Percentiles rank a stretch among this genome's conserved stretches.
These are phyloP conservation scores for Anguilla obscura DNA, from an alignment of 2,797 vertebrate genomes.

Conservation along the genomic window DNA sequence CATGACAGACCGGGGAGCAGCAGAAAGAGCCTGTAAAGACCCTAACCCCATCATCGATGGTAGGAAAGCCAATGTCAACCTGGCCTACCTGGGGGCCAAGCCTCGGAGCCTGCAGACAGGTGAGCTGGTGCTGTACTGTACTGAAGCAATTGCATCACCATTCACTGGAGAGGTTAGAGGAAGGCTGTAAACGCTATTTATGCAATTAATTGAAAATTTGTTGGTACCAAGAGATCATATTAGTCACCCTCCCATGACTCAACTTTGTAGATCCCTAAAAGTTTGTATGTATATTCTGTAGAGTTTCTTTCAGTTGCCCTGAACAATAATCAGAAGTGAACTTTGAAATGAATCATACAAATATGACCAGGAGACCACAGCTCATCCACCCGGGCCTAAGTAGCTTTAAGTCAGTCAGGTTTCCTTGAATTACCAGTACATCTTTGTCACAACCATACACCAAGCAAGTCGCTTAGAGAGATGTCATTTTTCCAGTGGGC, in stretches of 20 bases:
- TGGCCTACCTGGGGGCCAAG: slow-evolving; percentile 95
- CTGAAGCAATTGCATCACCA: not conserved
- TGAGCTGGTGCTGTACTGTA: slow-evolving; percentile 61
- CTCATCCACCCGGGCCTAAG: not conserved
- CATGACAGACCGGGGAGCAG: slow-evolving; percentile 88
- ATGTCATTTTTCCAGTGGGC: not conserved
- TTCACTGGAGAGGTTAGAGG: not conserved
- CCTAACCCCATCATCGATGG: slow-evolving; percentile 97
- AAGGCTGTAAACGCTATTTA: not conserved
- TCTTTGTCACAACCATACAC: not conserved
- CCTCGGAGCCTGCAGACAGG: slow-evolving; percentile 92
- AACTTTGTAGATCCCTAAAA: not conserved
- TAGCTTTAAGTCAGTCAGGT: not conserved
- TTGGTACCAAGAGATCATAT: not conserved
- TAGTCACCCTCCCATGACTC: not conserved
- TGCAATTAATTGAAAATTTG: not conserved
- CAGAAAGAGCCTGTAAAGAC: slow-evolving; percentile 94
- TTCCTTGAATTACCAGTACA: not conserved
- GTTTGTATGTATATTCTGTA: not conserved
- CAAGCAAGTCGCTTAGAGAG: not conserved
- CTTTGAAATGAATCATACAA: not conserved
- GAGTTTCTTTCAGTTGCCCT: not conserved
- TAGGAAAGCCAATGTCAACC: slow-evolving; percentile 95
- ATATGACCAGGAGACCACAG: not conserved
- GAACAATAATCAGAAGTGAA: not conserved